phyloP scores from a whole-genome alignment of 2,888 invertebrate genomes.

The Agonum fuliginosum region DNA sequence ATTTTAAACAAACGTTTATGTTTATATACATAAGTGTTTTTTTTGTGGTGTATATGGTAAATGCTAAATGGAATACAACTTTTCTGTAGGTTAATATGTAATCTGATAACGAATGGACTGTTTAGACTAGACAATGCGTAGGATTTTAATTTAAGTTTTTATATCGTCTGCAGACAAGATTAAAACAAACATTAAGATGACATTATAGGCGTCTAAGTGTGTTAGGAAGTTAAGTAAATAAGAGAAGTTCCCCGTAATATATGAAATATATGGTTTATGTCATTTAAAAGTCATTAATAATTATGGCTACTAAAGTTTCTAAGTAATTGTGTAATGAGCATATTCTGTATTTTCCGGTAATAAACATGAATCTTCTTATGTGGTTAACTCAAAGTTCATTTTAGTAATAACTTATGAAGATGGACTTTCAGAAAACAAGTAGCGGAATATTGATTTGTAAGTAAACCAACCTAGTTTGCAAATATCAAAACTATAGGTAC shows the following conservation, averaged over 20 bases:
- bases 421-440: no score
- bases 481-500: no score
- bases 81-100: slow-evolving; percentile 18
- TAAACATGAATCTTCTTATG: background rate
- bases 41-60: no score
- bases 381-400: background rate
- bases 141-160: slow-evolving; percentile 7
- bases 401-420: no score
- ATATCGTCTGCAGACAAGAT: slow-evolving; percentile 10
- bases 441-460: no score
- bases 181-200: slow-evolving; percentile 27
- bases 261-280: slow-evolving; percentile 13
- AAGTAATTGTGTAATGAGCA: slow-evolving; percentile 16
- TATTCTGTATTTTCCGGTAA: slow-evolving; percentile 6
- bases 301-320: slow-evolving; percentile 27
- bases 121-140: slow-evolving; percentile 1
- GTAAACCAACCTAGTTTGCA: no score
- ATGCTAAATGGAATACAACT: no score
- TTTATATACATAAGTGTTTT: no score
- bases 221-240: slow-evolving; percentile 23
- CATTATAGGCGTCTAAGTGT: background rate
- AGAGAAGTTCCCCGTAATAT: slow-evolving; percentile 7
- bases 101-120: slow-evolving; percentile 14
- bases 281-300: slow-evolving; percentile 28
- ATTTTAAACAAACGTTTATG: no score